Evolutionary conservation across 2,113 vertebrate species (phyloP).

Genomic region (Macrotus californicus): DNA sequence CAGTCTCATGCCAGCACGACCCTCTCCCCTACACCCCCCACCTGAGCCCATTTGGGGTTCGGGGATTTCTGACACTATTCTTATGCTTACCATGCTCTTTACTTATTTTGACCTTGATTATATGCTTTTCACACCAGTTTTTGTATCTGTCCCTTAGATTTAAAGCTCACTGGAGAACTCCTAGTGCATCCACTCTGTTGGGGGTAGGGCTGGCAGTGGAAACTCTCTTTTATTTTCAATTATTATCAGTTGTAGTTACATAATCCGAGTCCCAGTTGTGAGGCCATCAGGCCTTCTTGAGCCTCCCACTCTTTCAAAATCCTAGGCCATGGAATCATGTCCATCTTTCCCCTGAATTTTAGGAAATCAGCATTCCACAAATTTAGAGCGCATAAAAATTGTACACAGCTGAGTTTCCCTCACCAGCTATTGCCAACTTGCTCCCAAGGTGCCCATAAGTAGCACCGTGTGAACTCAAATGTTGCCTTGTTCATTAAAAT

Average conservation of each 20-base stretch:
- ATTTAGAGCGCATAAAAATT: background rate
- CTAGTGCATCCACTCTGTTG: background rate
- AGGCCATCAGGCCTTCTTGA: background rate
- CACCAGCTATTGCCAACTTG: background rate
- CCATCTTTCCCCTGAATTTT: conserved; percentile 3
- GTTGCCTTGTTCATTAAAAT: background rate
- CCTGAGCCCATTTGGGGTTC: background rate
- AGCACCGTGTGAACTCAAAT: background rate
- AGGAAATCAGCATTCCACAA: background rate
- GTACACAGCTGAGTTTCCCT: background rate
- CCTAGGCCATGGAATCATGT: background rate
- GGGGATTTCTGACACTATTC: background rate
- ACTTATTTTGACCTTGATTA: background rate
- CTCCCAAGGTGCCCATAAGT: conserved; percentile 23
- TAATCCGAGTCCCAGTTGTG: background rate
- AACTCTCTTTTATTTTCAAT: background rate
- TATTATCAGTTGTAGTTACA: background rate
- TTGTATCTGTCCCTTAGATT: background rate
- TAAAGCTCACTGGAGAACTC: background rate
- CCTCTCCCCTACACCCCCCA: background rate
- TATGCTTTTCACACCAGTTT: background rate
- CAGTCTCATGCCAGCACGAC: background rate
- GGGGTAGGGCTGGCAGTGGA: too few relatives aligned
- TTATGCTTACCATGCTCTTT: background rate
- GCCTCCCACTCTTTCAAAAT: background rate